A percentile compares a stretch with the other conserved stretches of the same genome.
Conservation (phyloP, 2,113 vertebrate genomes). For the Phycodurus eques region DNA sequence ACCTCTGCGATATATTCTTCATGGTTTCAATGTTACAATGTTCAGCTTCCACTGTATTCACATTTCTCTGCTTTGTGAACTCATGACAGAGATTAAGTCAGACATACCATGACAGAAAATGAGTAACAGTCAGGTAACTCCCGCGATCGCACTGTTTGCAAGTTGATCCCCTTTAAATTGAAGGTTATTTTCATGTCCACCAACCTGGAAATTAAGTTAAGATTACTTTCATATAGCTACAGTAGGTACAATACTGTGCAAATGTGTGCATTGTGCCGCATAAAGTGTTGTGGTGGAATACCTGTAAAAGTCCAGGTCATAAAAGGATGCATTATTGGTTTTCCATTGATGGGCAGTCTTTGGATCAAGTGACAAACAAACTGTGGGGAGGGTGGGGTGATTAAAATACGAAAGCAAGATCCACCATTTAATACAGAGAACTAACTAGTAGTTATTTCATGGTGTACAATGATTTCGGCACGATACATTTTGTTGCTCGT, state of each 20-base stretch:
- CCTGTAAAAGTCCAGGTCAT: constrained; percentile 91
- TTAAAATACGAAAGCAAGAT: neutral
- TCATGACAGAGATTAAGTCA: neutral
- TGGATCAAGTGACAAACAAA: constrained; percentile 79
- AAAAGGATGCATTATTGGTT: constrained; percentile 80
- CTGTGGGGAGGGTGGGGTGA: constrained; percentile 58
- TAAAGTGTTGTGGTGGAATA: constrained; percentile 39
- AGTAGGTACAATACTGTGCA: neutral
- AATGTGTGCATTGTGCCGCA: neutral
- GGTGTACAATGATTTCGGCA: no score
- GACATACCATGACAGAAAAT: constrained; percentile 82
- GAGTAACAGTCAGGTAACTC: constrained; percentile 91
- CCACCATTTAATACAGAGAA: neutral
- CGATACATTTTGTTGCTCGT: no score
- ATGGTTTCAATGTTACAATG: neutral
- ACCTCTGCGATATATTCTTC: neutral
- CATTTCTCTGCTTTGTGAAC: neutral
- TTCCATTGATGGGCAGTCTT: constrained; percentile 66
- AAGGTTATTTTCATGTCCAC: constrained; percentile 85
- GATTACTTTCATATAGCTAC: neutral
- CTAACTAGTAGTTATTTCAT: neutral
- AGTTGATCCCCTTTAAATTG: constrained; percentile 87
- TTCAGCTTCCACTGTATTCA: neutral
- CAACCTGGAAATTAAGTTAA: constrained; percentile 73
- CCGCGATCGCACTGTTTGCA: constrained; percentile 84